Percentiles rank a stretch among this genome's conserved stretches.
phyloP scores from a whole-genome alignment of 1,140 invertebrate genomes.

The Micrasema longulum region DNA sequence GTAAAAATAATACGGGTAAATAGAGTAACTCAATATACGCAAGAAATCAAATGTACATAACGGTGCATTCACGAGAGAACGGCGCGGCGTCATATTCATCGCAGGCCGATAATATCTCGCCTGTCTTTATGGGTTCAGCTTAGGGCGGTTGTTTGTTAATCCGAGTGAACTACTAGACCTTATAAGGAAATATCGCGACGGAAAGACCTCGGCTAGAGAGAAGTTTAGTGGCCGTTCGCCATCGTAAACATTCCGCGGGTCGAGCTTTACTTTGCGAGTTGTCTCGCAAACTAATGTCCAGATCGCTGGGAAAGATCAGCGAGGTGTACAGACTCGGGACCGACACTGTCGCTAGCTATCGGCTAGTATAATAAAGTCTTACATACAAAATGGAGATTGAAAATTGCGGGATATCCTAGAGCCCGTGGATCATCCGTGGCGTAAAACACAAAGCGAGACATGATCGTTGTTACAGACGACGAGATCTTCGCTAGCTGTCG shows the following conservation, averaged over 20 bases:
- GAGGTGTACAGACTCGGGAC: neutral
- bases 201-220: slow-evolving; percentile 12
- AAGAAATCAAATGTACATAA: no score
- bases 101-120: slow-evolving; percentile 16
- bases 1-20: no score
- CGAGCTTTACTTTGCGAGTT: neutral
- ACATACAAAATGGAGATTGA: no score
- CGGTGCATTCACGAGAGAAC: slow-evolving; percentile 13
- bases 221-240: neutral
- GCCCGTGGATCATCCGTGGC: no score
- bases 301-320: slow-evolving; percentile 5
- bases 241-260: neutral
- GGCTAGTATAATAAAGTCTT: no score
- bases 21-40: no score
- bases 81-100: slow-evolving; percentile 24
- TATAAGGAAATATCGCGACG: slow-evolving; percentile 26
- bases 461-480: no score
- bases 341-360: no score
- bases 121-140: slow-evolving; percentile 20
- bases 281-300: neutral
- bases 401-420: no score
- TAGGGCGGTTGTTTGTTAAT: slow-evolving; percentile 31
- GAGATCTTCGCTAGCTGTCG: no score
- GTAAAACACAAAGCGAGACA: no score
- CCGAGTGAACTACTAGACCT: slow-evolving; percentile 26